Base-by-base conservation (phyloP, 2,888 invertebrate species). In the Exocentrus adspersus region DNA sequence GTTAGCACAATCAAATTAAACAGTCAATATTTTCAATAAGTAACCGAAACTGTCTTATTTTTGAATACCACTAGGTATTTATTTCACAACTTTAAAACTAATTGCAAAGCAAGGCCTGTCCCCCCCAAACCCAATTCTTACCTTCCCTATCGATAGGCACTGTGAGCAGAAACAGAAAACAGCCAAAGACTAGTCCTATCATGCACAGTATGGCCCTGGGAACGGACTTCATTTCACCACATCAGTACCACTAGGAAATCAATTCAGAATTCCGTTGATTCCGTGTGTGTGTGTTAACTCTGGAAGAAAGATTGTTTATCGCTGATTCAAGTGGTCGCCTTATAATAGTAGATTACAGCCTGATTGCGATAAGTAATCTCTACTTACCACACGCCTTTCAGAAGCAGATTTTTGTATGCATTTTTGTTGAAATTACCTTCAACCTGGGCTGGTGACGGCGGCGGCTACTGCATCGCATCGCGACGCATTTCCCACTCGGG, bases 111-210 rank as follows among this genome's bases (percentile, higher is more conserved):
- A 66, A 69, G 67, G 70, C 69, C 69, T 57, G 71, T 69, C 71
- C 72, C 72, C 65, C 61, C 60, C 57, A 68, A 63, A 64, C 64
- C 64, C 70, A 45, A 67, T 64, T 48, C 74, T 72, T 70, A 75
- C 75, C 75, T 73, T 75, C 74, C 68, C 70, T 70, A 51, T 67
- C 41, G 60, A 68, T 62, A 60, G 70, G 67, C 52, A 71, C 54
- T 10, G 57, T 67, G 52, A 71, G 24, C 16, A 67, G 50, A 53
- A 71, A 59, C 52, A 67, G 58, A 65, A 69, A 59, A 59, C 60
- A 60, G 50, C 67, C 20, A 43, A 63, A 58, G 24, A 65, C 32
- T 24, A 67, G 10, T 46, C 61, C 57, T 17, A 58, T 60, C 9
- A 52, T 30, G 12, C 62, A 24, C 56, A 64, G 59, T 57, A 64